These are phyloP conservation scores for Muntiacus reevesi DNA, from an alignment of 2,113 vertebrate genomes.

Conservation along the genomic window DNA sequence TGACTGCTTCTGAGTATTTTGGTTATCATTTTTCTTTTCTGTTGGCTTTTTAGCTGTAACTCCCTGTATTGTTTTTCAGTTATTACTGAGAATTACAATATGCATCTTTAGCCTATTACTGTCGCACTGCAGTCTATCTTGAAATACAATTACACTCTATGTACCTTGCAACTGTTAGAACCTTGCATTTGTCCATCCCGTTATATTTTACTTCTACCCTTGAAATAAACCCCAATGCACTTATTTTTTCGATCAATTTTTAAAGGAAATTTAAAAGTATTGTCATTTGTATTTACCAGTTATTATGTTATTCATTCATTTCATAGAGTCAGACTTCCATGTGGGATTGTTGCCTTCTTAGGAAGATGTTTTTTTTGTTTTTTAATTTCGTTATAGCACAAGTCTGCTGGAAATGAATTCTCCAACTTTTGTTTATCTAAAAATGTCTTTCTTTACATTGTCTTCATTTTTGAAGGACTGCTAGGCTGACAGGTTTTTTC, in stretches of 20 bases:
- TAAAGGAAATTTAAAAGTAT: background rate
- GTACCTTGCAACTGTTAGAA: background rate
- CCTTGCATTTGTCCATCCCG: background rate
- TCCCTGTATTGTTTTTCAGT: background rate
- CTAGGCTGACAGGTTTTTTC: background rate
- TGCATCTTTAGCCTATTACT: background rate
- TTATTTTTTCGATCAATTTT: background rate
- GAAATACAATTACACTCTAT: background rate
- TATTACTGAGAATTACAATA: background rate
- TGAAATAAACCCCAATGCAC: background rate
- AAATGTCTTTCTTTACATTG: background rate
- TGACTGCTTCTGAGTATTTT: background rate
- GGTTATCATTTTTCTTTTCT: background rate
- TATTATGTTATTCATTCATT: background rate
- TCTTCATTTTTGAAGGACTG: background rate
- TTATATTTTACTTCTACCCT: background rate
- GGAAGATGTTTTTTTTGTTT: background rate
- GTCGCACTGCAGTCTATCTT: background rate
- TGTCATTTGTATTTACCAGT: background rate
- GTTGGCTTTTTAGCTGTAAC: background rate
- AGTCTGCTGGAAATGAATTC: background rate
- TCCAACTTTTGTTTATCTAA: background rate
- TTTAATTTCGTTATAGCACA: background rate
- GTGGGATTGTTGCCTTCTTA: background rate
- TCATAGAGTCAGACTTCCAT: background rate